phyloP scores from a whole-genome alignment of 2,113 vertebrate genomes.

The Rhizomys pruinosus region DNA sequence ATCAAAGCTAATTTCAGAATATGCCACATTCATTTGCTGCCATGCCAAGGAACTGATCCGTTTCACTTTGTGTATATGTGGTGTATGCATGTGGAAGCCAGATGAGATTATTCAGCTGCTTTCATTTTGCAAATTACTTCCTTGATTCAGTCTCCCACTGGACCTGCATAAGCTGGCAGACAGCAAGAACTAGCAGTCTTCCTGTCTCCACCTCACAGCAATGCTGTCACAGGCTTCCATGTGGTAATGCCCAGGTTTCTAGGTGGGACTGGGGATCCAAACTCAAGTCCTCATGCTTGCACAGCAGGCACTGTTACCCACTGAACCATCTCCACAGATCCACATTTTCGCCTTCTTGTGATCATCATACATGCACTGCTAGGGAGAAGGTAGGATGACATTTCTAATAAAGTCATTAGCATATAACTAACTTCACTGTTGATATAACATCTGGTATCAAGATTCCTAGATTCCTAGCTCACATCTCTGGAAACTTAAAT shows the following conservation, averaged over 20 bases:
- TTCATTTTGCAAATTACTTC: not conserved
- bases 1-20: constrained; percentile 13
- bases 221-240: not conserved
- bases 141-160: not conserved
- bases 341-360: not conserved
- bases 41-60: not conserved
- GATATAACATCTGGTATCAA: not conserved
- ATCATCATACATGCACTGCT: not conserved
- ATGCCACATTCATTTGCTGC: not conserved
- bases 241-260: not conserved
- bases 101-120: not conserved
- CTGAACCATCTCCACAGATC: not conserved
- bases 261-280: not conserved
- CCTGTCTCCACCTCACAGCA: not conserved
- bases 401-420: not conserved
- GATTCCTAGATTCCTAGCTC: not conserved
- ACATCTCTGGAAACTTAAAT: not conserved
- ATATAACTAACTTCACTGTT: not conserved
- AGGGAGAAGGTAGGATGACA: not conserved
- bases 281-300: not conserved
- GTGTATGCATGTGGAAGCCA: not conserved
- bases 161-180: not conserved
- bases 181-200: not conserved
- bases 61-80: not conserved
- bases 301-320: not conserved